A percentile compares a stretch with the other conserved stretches of the same genome.
phyloP scores from a whole-genome alignment of 53 echinoderm and acorn worm genomes.

The Paelopatides confundens region DNA sequence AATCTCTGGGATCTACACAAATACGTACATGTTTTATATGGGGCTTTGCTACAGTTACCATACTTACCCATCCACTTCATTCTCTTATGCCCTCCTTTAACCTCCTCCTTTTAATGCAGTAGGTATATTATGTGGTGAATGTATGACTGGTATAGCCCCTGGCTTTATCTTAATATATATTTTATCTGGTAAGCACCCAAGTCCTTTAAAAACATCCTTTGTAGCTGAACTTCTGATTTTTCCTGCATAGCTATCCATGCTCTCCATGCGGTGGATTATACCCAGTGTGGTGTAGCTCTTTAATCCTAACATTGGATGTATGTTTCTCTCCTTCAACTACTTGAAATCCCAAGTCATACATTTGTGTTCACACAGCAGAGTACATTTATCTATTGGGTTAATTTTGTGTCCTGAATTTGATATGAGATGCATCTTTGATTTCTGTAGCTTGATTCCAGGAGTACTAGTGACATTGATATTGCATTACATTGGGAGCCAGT shows the following conservation, averaged over 20 bases:
- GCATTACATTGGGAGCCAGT: not conserved
- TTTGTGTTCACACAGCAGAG: not conserved
- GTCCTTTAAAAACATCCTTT: conserved; percentile 3
- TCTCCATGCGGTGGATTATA: not conserved
- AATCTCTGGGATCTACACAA: too few relatives aligned
- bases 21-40: too few relatives aligned
- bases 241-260: not conserved
- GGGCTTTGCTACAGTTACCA: too few relatives aligned
- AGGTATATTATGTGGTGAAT: not conserved
- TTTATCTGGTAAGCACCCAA: not conserved
- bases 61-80: not conserved
- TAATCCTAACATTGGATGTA: conserved; percentile 8
- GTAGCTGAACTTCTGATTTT: not conserved
- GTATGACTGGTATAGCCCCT: not conserved
- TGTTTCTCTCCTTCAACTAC: not conserved
- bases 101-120: not conserved
- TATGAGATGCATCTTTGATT: not conserved
- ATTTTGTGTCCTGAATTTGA: conserved; percentile 16
- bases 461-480: not conserved
- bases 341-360: not conserved
- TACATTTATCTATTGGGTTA: not conserved
- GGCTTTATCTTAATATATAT: not conserved
- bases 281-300: not conserved
- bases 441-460: not conserved
- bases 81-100: conserved; percentile 21